Evolutionary conservation across 2,888 invertebrate genomes (phyloP).

Genomic region (Catocala fraxini): DNA sequence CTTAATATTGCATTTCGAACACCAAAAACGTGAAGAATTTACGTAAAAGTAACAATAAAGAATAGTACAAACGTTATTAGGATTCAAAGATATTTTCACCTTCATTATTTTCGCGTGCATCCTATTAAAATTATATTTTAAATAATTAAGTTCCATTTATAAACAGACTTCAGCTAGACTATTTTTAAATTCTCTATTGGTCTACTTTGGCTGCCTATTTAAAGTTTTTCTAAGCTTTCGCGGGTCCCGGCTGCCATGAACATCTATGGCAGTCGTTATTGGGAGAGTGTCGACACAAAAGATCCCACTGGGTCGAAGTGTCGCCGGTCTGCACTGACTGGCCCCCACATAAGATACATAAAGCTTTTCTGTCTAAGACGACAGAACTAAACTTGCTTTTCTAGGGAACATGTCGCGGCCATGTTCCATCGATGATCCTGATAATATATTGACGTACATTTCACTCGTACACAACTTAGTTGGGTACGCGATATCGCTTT

Average conservation of each 20-base stretch:
- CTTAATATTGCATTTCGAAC: background rate
- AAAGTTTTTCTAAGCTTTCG: background rate
- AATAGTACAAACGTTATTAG: slow-evolving; percentile 31
- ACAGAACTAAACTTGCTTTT: no score
- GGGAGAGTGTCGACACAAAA: no score
- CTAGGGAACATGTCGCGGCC: no score
- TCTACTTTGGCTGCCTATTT: slow-evolving; percentile 8
- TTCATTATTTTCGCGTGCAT: slow-evolving; percentile 4
- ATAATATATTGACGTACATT: no score
- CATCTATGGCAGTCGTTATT: no score
- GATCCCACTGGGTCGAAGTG: no score
- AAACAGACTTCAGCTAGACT: slow-evolving; percentile 1
- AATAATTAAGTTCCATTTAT: slow-evolving; percentile 2
- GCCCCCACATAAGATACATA: no score
- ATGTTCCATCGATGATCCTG: no score
- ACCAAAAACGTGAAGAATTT: background rate
- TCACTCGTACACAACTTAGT: no score
- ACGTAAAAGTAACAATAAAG: slow-evolving; percentile 2
- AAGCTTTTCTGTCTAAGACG: background rate
- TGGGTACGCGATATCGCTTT: no score
- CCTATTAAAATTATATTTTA: background rate
- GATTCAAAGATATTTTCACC: slow-evolving; percentile 10
- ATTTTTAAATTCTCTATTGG: background rate
- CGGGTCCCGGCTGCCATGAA: no score
- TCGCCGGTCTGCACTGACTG: no score